phyloP scores from a whole-genome alignment of 2,113 vertebrate species.

The Anthoscopus minutus region DNA sequence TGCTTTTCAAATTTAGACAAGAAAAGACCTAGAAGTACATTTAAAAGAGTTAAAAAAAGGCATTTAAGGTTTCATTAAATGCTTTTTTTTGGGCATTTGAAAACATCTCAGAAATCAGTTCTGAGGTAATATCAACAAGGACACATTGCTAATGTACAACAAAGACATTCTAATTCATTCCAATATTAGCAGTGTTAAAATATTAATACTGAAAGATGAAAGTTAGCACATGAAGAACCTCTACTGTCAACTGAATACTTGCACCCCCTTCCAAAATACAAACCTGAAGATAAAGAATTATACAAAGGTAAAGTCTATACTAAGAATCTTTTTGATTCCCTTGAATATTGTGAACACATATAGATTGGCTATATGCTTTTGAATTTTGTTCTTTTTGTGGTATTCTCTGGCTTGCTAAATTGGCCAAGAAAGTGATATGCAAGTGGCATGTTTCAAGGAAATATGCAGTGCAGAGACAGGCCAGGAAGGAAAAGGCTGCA shows the following conservation, averaged over 20 bases:
- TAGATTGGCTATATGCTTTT: neutral
- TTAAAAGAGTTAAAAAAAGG: neutral
- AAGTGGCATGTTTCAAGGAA: neutral
- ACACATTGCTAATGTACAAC: neutral
- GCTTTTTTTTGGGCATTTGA: neutral
- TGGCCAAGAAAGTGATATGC: rapidly evolving
- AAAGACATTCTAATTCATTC: neutral
- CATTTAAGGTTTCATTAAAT: neutral
- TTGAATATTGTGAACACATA: neutral
- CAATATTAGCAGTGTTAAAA: neutral
- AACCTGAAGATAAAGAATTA: neutral
- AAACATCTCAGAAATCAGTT: neutral
- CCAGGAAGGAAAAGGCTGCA: neutral
- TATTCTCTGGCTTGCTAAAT: neutral
- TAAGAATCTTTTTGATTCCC: neutral
- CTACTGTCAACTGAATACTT: neutral
- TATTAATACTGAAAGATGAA: neutral
- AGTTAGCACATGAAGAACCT: neutral
- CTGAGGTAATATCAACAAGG: neutral
- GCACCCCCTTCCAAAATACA: neutral
- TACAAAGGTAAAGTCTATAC: neutral
- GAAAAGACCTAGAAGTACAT: neutral
- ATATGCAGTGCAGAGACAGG: neutral
- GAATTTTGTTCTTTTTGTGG: neutral
- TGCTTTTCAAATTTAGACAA: neutral